These are phyloP conservation scores for Riparia riparia DNA, from an alignment of 2,113 vertebrate genomes.

Conservation along the genomic window DNA sequence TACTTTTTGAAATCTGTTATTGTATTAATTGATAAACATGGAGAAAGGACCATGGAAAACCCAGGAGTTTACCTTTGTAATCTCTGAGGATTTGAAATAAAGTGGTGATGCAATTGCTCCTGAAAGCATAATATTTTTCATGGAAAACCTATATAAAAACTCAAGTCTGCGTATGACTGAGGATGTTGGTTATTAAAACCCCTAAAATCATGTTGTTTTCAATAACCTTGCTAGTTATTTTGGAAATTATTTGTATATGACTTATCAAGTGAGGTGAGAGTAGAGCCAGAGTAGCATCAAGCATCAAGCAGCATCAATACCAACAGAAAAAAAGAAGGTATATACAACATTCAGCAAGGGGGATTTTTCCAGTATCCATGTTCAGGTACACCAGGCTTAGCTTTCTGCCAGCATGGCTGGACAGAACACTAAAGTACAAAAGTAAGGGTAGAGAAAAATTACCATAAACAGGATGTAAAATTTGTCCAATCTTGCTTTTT, in stretches of 20 bases:
- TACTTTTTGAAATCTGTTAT: neutral
- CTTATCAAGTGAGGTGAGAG: neutral
- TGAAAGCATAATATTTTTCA: conserved; percentile 3
- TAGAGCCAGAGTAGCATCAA: neutral
- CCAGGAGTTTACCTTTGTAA: neutral
- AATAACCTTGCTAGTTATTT: neutral
- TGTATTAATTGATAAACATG: neutral
- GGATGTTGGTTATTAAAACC: neutral
- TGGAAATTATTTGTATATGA: neutral
- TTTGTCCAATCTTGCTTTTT: neutral
- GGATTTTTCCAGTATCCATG: neutral
- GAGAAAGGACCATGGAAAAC: neutral
- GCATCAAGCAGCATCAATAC: neutral
- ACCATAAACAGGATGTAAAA: neutral
- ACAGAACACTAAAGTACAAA: neutral
- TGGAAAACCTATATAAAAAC: neutral
- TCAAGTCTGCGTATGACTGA: neutral
- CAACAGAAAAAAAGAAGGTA: neutral
- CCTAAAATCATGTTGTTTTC: neutral
- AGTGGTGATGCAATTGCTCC: neutral
- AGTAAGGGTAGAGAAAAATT: neutral
- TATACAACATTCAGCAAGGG: neutral
- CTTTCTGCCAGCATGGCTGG: neutral
- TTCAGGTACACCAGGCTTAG: neutral
- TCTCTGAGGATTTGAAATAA: neutral